phyloP scores from a whole-genome alignment of 2,888 invertebrate genomes.

The Apamea epomidion region DNA sequence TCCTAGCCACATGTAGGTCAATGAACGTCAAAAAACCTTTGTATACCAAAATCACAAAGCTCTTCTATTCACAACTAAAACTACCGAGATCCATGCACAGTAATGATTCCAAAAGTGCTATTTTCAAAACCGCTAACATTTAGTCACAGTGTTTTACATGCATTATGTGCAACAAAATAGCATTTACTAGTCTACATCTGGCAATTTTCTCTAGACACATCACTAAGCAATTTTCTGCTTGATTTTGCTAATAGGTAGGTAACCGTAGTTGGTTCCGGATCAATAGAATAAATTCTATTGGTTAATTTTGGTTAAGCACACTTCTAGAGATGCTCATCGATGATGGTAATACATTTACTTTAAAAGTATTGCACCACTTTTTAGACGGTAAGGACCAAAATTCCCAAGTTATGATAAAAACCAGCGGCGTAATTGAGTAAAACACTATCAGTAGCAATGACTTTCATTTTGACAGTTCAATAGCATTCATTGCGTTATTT shows the following conservation, averaged over 20 bases:
- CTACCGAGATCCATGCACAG: constrained; percentile 43
- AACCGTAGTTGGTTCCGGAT: neutral
- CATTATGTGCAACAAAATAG: constrained; percentile 51
- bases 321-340: neutral
- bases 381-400: too few species aligned
- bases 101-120: constrained; percentile 21
- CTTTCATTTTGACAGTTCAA: too few species aligned
- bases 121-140: constrained; percentile 46
- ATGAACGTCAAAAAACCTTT: constrained; percentile 1
- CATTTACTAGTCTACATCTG: constrained; percentile 45
- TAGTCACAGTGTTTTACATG: constrained; percentile 43
- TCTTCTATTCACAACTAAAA: constrained; percentile 14
- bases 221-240: constrained; percentile 41
- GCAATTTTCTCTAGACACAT: constrained; percentile 23
- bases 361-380: constrained; percentile 7
- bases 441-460: too few species aligned
- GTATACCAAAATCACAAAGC: constrained; percentile 20
- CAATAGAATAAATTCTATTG: constrained; percentile 19
- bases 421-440: too few species aligned
- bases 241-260: constrained; percentile 30
- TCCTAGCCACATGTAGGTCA: neutral
- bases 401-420: neutral
- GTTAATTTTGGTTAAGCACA: constrained; percentile 13
- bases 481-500: neutral
- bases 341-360: neutral